These are phyloP conservation scores for Tineola bisselliella DNA, from an alignment of 2,888 invertebrate species.

Conservation along the genomic window DNA sequence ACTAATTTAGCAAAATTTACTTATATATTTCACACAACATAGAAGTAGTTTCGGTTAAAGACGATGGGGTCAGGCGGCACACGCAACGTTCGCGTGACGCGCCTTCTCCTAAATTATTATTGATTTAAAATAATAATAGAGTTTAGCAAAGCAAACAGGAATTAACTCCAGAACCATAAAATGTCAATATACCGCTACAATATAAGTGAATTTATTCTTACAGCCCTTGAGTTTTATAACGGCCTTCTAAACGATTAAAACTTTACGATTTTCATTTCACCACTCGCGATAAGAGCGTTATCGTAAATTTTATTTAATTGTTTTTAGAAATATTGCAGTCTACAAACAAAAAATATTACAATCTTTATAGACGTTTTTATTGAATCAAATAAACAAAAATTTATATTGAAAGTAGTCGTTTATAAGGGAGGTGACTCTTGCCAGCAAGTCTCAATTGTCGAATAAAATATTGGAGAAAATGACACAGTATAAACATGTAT, in stretches of 20 bases:
- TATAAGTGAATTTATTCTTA: conserved; percentile 11
- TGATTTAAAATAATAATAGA: conserved; percentile 45
- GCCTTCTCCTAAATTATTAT: conserved; percentile 36
- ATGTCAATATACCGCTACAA: conserved; percentile 9
- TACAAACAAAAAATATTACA: too few relatives aligned
- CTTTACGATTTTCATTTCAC: conserved; percentile 13
- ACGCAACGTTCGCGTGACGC: conserved; percentile 37
- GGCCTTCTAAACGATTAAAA: conserved; percentile 8
- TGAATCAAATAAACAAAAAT: too few relatives aligned
- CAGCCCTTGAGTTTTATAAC: conserved; percentile 10
- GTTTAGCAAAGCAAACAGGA: conserved; percentile 23
- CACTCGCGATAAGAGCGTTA: not conserved
- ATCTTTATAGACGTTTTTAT: too few relatives aligned
- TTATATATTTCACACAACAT: not conserved
- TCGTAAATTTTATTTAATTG: not conserved
- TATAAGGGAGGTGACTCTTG: too few relatives aligned
- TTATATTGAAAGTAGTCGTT: not conserved
- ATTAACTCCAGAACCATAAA: conserved; percentile 12
- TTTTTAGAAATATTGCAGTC: not conserved
- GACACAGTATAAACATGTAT: not conserved
- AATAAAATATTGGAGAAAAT: too few relatives aligned
- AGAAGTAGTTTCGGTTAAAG: not conserved
- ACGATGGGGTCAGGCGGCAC: conserved; percentile 15
- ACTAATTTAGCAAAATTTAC: not conserved
- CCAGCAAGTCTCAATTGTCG: too few relatives aligned